Conservation (phyloP, 2,797 vertebrate genomes). For the Paratrypauchen microcephalus region DNA sequence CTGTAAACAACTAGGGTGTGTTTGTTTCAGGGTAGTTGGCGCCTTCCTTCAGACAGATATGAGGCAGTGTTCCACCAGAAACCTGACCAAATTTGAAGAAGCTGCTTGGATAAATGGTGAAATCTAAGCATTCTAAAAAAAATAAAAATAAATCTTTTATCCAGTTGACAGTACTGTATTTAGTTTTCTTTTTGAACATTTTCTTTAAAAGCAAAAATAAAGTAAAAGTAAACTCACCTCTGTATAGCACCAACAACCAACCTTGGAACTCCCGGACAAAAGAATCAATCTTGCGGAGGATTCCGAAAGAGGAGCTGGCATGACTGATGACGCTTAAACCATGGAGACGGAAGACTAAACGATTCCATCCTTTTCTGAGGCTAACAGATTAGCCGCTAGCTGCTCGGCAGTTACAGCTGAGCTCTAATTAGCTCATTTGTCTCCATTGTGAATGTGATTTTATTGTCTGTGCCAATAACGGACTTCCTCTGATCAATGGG, state of each 20-base stretch:
- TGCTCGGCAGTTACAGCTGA: slow-evolving; percentile 6
- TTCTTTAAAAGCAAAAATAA: too few relatives aligned
- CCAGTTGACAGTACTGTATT: too few relatives aligned
- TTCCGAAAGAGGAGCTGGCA: slow-evolving; percentile 1
- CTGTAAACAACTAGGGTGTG: too few relatives aligned
- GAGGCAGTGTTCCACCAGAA: too few relatives aligned
- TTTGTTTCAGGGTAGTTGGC: too few relatives aligned
- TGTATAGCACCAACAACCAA: background rate
- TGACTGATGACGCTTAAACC: slow-evolving; percentile 12
- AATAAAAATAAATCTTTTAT: too few relatives aligned
- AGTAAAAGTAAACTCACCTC: background rate
- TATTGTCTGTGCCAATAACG: slow-evolving; percentile 16
- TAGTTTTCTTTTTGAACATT: too few relatives aligned
- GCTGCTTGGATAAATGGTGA: too few relatives aligned
- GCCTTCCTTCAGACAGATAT: too few relatives aligned
- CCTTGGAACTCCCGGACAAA: background rate
- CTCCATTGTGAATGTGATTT: slow-evolving; percentile 35
- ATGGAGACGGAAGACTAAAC: slow-evolving; percentile 12
- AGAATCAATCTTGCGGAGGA: background rate
- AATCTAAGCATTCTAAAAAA: too few relatives aligned
- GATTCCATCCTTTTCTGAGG: background rate
- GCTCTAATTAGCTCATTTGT: slow-evolving; percentile 40
- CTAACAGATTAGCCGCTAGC: slow-evolving; percentile 23
- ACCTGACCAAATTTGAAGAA: too few relatives aligned
- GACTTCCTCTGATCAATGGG: slow-evolving; percentile 29